Percentiles rank a stretch among this genome's conserved stretches.
Evolutionary conservation across 2,888 invertebrate genomes (phyloP).

Genomic region (Eilema sororculum): DNA sequence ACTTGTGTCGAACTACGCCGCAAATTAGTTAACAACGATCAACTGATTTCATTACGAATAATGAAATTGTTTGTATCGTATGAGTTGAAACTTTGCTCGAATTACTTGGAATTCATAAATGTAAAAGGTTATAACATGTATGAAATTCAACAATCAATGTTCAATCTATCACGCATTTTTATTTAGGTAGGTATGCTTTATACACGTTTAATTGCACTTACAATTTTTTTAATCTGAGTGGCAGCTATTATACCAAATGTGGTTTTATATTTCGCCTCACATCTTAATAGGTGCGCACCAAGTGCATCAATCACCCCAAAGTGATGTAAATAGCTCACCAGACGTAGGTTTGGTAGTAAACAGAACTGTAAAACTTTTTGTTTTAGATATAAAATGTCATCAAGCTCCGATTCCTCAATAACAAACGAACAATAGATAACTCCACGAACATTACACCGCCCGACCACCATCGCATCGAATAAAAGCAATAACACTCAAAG

Average conservation of each 20-base stretch:
- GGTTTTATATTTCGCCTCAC: neutral
- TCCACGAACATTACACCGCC: neutral
- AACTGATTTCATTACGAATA: neutral
- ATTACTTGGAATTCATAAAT: neutral
- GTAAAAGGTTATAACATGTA: neutral
- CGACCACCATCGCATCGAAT: slow-evolving; percentile 6
- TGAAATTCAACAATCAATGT: neutral
- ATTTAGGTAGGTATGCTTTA: no score
- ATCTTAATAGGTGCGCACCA: neutral
- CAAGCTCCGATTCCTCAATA: neutral
- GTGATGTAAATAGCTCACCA: neutral
- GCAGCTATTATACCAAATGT: no score
- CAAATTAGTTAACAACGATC: slow-evolving; percentile 5
- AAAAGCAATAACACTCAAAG: slow-evolving; percentile 42
- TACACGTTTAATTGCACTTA: no score
- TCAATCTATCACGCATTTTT: no score
- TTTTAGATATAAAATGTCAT: neutral
- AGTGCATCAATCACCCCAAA: no score
- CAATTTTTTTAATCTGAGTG: no score
- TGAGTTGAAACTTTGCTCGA: neutral
- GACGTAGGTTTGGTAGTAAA: neutral
- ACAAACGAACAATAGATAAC: neutral
- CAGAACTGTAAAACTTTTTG: no score
- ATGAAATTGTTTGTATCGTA: neutral
- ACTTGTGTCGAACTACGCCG: slow-evolving; percentile 14